Percentiles rank a stretch among this genome's conserved stretches.
These are phyloP conservation scores for Oryzias javanicus DNA, from an alignment of 2,113 vertebrate species.

Conservation along the genomic window DNA sequence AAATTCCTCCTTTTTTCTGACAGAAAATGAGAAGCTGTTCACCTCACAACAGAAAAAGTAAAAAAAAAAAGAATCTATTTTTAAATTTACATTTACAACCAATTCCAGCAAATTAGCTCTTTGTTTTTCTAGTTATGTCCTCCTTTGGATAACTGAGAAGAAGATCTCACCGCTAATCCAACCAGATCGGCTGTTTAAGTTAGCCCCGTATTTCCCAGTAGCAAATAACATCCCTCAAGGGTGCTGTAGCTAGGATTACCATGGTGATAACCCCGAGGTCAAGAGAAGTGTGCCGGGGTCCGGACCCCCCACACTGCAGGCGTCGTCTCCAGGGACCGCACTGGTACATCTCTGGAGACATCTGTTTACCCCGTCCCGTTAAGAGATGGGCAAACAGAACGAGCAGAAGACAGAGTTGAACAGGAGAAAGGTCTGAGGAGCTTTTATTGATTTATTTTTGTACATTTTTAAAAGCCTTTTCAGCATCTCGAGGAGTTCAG, in stretches of 20 bases:
- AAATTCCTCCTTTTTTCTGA: background rate
- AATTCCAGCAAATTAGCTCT: no score
- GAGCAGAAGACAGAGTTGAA: constrained; percentile 16
- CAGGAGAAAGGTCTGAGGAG: background rate
- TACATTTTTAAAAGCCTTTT: no score
- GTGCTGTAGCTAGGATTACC: constrained; percentile 64
- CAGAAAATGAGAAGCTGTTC: background rate
- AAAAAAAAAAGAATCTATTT: no score
- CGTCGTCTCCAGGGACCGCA: constrained; percentile 21
- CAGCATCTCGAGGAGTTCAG: no score
- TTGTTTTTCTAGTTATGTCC: background rate
- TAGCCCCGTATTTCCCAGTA: constrained; percentile 59
- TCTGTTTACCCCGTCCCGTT: constrained; percentile 49
- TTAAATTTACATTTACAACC: no score
- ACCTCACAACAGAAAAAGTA: no score
- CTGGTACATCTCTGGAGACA: constrained; percentile 38
- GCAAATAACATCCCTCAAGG: constrained; percentile 48
- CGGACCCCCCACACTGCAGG: constrained; percentile 63
- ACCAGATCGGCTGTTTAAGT: constrained; percentile 9
- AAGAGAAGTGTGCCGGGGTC: constrained; percentile 68
- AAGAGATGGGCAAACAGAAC: constrained; percentile 16
- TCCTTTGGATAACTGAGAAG: background rate
- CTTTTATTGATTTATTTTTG: background rate
- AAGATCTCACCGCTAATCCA: background rate
- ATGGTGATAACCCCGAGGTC: constrained; percentile 74